Percentiles rank a stretch among this genome's conserved stretches.
Conservation (phyloP, 2,113 vertebrate species). For the Hypomesus transpacificus region DNA sequence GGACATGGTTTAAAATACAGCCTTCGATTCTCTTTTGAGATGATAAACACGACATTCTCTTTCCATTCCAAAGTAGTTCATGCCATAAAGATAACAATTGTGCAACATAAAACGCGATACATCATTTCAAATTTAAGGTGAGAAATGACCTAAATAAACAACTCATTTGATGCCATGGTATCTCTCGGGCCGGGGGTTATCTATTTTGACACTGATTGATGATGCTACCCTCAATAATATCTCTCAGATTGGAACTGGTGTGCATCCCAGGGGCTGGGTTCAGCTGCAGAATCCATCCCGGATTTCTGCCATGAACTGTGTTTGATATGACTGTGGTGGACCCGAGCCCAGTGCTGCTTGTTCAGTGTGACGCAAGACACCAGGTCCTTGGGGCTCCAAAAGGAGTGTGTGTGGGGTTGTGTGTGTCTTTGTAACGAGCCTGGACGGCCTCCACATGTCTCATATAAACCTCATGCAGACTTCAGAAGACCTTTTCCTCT, state of each 20-base stretch:
- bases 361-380: constrained; percentile 13
- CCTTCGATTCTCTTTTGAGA: constrained; percentile 49
- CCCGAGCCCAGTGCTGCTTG: background rate
- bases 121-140: constrained; percentile 7
- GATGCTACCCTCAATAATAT: constrained; percentile 4
- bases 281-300: background rate
- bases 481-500: background rate
- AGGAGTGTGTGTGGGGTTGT: background rate
- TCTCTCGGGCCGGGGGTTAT: constrained; percentile 17
- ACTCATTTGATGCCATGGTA: constrained; percentile 15
- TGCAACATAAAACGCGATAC: background rate
- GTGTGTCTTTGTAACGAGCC: too few species aligned
- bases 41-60: constrained; percentile 36
- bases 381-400: background rate
- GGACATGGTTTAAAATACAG: constrained; percentile 38
- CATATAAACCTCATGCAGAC: background rate
- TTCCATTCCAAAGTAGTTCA: constrained; percentile 7
- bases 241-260: constrained; percentile 10
- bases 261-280: background rate
- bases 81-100: constrained; percentile 19
- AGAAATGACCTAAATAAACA: constrained; percentile 30
- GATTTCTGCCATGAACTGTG: constrained; percentile 10
- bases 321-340: constrained; percentile 19
- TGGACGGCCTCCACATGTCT: background rate
- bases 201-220: constrained; percentile 34